A percentile compares a stretch with the other conserved stretches of the same genome.
Conservation (phyloP, 2,797 vertebrate genomes). For the Bovichtus variegatus region DNA sequence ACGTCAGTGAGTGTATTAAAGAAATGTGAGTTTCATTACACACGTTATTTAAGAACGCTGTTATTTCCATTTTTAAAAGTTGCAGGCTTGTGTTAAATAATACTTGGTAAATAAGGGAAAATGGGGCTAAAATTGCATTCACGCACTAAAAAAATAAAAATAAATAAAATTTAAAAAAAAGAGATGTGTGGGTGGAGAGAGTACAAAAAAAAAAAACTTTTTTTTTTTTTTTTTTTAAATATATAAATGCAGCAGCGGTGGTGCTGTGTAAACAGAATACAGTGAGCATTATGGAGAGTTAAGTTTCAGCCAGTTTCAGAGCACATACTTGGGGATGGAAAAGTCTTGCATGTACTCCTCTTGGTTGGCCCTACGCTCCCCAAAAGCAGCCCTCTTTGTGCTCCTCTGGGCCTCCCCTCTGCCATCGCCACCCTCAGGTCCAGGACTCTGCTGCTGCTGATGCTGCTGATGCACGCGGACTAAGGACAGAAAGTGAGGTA, state of each 20-base stretch:
- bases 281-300: not conserved
- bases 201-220: no score
- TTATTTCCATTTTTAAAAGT: not conserved
- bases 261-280: not conserved
- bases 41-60: no score
- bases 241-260: not conserved
- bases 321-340: constrained; percentile 80
- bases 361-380: constrained; percentile 73
- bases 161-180: no score
- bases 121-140: not conserved
- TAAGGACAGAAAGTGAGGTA: constrained; percentile 48
- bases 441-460: constrained; percentile 49
- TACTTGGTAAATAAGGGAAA: no score
- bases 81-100: not conserved
- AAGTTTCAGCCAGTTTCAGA: not conserved
- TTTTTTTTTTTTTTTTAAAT: no score
- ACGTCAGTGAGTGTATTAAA: no score
- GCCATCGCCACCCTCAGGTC: constrained; percentile 73
- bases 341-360: constrained; percentile 76
- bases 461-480: constrained; percentile 71
- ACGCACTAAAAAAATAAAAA: not conserved
- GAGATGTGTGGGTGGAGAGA: not conserved
- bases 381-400: constrained; percentile 73
- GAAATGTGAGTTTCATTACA: no score
- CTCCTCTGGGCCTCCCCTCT: constrained; percentile 73